These are phyloP conservation scores for Fragum sueziense DNA, from an alignment of 2,888 invertebrate genomes.

Conservation along the genomic window DNA sequence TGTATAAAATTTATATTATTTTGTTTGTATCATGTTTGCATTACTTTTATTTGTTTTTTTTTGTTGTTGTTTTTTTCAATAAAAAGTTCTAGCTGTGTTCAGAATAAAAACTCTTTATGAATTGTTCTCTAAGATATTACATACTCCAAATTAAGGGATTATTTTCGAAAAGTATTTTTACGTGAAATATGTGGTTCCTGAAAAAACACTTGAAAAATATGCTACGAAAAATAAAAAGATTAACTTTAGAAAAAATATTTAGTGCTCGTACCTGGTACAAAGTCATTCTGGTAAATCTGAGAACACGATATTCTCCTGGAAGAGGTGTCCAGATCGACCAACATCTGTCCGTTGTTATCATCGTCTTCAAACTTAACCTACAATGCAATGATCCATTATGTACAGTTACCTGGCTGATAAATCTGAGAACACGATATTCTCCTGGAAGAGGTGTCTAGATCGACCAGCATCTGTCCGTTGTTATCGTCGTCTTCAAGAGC, in stretches of 20 bases:
- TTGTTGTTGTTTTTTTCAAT: neutral
- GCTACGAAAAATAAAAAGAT: too few species aligned
- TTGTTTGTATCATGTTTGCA: too few species aligned
- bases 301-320: constrained; percentile 30
- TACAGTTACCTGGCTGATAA: neutral
- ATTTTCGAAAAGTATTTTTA: too few species aligned
- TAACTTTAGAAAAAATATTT: too few species aligned
- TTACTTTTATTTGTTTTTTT: too few species aligned
- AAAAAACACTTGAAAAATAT: too few species aligned
- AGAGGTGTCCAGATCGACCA: constrained; percentile 36
- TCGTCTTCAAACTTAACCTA: constrained; percentile 38
- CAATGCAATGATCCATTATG: neutral
- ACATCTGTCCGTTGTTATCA: constrained; percentile 52
- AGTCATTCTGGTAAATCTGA: constrained; percentile 6
- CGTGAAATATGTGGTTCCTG: too few species aligned
- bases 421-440: constrained; percentile 31
- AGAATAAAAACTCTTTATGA: too few species aligned
- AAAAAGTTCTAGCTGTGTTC: too few species aligned
- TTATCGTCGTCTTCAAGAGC: constrained; percentile 41
- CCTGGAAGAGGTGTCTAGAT: constrained; percentile 35
- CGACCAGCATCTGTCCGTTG: constrained; percentile 46
- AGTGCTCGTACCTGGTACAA: constrained; percentile 35
- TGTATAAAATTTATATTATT: too few species aligned
- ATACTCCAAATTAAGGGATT: too few species aligned
- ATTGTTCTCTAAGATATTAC: too few species aligned